A percentile compares a stretch with the other conserved stretches of the same genome.
These are phyloP conservation scores for Drosophila incognita DNA, from an alignment of 2,888 invertebrate species.

Conservation along the genomic window DNA sequence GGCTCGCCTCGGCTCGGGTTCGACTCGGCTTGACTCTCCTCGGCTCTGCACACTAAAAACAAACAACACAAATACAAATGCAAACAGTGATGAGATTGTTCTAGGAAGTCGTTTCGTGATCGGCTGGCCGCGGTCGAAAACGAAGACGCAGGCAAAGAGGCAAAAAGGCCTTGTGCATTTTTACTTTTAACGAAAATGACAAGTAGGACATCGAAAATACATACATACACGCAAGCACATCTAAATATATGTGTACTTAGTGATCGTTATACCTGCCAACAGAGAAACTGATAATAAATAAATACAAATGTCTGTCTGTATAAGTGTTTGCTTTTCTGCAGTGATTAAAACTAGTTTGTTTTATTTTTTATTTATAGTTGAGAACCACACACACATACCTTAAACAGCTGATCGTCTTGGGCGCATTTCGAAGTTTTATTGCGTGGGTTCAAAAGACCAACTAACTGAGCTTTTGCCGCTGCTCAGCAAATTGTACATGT, in stretches of 20 bases:
- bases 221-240: background rate
- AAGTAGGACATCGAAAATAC: constrained; percentile 2
- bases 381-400: background rate
- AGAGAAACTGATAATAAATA: background rate
- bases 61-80: background rate
- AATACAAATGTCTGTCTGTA: background rate
- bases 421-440: background rate
- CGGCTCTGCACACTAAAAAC: background rate
- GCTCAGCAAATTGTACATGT: background rate
- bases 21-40: background rate
- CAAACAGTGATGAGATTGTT: constrained; percentile 18
- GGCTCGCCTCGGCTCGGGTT: background rate
- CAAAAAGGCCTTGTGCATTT: constrained; percentile 16
- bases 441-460: background rate
- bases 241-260: background rate
- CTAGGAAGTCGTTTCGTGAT: constrained; percentile 43
- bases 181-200: constrained; percentile 21
- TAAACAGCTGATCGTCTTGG: background rate
- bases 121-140: background rate
- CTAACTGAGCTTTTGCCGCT: background rate
- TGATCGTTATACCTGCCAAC: background rate
- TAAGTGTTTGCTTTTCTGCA: background rate
- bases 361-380: background rate
- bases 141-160: background rate
- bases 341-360: background rate